Base-by-base conservation (phyloP, 92 coral and sea anemone genomes). In the Palythoa caribaeorum region DNA sequence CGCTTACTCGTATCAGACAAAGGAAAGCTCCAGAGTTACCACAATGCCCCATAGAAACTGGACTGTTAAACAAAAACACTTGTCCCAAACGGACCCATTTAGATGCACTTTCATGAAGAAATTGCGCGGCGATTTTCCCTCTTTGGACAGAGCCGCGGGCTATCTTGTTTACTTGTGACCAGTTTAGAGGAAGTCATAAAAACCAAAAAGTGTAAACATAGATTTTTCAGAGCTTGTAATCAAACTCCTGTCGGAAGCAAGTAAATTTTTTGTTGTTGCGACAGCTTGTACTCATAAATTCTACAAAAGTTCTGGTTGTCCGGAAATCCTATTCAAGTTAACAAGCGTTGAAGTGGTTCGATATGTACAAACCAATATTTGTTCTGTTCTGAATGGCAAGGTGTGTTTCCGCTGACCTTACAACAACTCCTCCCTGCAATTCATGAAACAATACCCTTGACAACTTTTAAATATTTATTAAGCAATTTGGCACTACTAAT, bases 401-500 rank as follows among this genome's bases (percentile, higher is more conserved):
- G 83, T 91, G 91, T 83, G 77, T 83, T 87, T 78, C 92, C 94
- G 90, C 90, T 93, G 71, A 72, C 87, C 91, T 76, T 92, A 89
- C 92, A 74, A 89, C 94, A 87, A 91, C 98, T 92, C 98, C 98
- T 87, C 98, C 98, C 94, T 90, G 93, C 91, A 95, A 89, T 93
- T 93, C 87, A 94, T 84, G 72, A 84, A 95, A 95, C 98, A 95
- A 95, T 95, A 75, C 87, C 91, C 87, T 91, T 83, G 86, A 90
- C 98, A 95, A 95, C 92, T 90, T 91, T 95, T 92, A 85, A 83
- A 87, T 95, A 93, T 93, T 90, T 95, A 94, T 95, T 91, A 93
- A 89, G 90, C 94, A 92, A 91, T 93, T 95, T 93, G 88, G 93
- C 92, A 90, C 79, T 76, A 65, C 88, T 76, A 83, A 86, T 77